Percentiles rank a stretch among this genome's conserved stretches.
These are phyloP conservation scores for Myripristis jacobus DNA, from an alignment of 2,797 vertebrate species.

Conservation along the genomic window DNA sequence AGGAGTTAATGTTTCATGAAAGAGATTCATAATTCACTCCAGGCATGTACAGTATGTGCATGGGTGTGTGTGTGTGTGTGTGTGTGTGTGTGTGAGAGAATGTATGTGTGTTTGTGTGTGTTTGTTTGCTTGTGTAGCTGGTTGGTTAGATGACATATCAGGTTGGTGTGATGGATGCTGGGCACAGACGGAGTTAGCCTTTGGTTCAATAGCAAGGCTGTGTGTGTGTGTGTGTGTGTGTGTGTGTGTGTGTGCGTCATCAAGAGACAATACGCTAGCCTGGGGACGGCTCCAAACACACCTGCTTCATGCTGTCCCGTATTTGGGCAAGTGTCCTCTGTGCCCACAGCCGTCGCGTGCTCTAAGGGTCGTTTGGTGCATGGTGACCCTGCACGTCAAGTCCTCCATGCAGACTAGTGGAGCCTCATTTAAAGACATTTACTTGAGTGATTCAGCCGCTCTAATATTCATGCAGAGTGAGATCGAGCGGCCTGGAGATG, in stretches of 20 bases:
- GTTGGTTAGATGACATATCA: background rate
- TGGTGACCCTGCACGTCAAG: conserved; percentile 34
- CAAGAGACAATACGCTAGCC: background rate
- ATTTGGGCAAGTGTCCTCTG: conserved; percentile 8
- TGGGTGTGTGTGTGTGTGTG: too few species aligned
- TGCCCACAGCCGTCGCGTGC: conserved; percentile 16
- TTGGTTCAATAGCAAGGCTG: conserved; percentile 4
- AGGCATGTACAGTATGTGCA: too few species aligned
- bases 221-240: conserved; percentile 2
- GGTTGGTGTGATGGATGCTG: conserved; percentile 22
- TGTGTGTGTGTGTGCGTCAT: background rate
- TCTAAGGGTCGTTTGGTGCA: conserved; percentile 12
- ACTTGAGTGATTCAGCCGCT: conserved; percentile 32
- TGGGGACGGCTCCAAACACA: conserved; percentile 17
- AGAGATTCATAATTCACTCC: too few species aligned
- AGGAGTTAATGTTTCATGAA: conserved; percentile 44
- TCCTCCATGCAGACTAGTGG: background rate
- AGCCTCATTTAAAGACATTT: conserved; percentile 49
- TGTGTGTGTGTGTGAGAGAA: background rate
- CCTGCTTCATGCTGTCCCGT: conserved; percentile 9
- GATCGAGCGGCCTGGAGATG: background rate
- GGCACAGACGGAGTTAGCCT: conserved; percentile 23
- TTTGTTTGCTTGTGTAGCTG: background rate
- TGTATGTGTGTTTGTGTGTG: background rate
- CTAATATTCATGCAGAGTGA: conserved; percentile 44